Conservation (phyloP, 2,113 vertebrate species). For the Pao palembangensis region DNA sequence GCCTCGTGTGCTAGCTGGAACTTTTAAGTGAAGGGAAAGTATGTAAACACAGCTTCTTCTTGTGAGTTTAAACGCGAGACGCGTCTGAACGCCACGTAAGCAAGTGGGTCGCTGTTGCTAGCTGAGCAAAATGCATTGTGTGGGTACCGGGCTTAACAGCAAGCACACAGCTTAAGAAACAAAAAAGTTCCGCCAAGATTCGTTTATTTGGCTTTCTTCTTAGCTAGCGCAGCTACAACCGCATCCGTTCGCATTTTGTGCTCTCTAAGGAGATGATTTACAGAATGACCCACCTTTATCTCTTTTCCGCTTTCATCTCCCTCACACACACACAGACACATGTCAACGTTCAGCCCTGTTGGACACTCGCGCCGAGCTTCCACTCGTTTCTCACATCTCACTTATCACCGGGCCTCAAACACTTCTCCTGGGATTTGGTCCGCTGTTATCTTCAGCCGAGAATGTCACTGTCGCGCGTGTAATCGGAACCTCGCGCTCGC, state of each 20-base stretch:
- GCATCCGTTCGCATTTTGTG: not conserved
- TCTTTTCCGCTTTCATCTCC: not conserved
- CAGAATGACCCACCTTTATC: slow-evolving; percentile 27
- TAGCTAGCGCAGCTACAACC: too few relatives aligned
- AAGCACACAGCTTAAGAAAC: too few relatives aligned
- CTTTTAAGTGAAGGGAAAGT: too few relatives aligned
- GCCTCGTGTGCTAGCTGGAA: too few relatives aligned
- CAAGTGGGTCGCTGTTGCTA: too few relatives aligned
- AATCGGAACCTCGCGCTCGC: slow-evolving; percentile 57
- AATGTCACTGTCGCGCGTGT: slow-evolving; percentile 61
- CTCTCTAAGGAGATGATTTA: slow-evolving; percentile 17
- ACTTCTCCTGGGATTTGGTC: slow-evolving; percentile 59
- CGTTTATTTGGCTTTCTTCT: too few relatives aligned
- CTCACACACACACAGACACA: slow-evolving; percentile 5
- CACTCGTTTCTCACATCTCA: slow-evolving; percentile 39
- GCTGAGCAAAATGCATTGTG: too few relatives aligned
- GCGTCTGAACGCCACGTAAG: too few relatives aligned
- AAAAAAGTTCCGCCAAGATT: too few relatives aligned
- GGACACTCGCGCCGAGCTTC: slow-evolving; percentile 25
- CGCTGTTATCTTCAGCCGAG: slow-evolving; percentile 67
- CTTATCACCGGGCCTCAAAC: slow-evolving; percentile 62
- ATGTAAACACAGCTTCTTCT: too few relatives aligned
- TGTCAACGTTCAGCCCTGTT: slow-evolving; percentile 5
- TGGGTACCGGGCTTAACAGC: too few relatives aligned
- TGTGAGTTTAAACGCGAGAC: too few relatives aligned